Percentiles rank a stretch among this genome's conserved stretches.
phyloP scores from a whole-genome alignment of 2,113 vertebrate genomes.

The Vicugna pacos region DNA sequence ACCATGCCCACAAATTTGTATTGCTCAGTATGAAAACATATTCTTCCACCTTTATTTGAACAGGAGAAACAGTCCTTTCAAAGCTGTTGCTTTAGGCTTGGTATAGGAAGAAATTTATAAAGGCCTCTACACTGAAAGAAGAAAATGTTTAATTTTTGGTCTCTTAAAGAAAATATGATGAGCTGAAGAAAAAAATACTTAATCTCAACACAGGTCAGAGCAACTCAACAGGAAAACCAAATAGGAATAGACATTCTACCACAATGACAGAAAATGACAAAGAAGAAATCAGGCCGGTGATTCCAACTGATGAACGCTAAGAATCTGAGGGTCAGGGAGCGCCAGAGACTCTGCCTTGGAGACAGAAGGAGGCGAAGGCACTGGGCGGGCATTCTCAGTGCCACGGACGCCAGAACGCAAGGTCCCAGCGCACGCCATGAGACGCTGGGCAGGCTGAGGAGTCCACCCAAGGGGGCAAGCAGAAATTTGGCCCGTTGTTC shows the following conservation, averaged over 20 bases:
- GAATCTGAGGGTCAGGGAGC: accelerated
- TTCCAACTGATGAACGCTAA: neutral
- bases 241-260: neutral
- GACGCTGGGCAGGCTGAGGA: accelerated
- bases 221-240: neutral
- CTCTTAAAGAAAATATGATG: neutral
- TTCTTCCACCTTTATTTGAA: neutral
- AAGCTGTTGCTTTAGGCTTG: neutral
- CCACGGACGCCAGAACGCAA: accelerated
- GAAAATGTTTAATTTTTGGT: neutral
- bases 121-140: neutral
- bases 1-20: slow-evolving; percentile 2
- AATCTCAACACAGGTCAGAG: neutral
- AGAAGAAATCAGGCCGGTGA: neutral
- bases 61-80: neutral
- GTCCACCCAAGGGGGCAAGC: neutral
- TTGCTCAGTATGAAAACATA: slow-evolving; percentile 53
- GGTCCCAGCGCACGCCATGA: accelerated
- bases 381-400: accelerated
- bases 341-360: accelerated
- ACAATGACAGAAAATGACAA: neutral
- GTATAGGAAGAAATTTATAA: neutral
- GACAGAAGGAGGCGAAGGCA: neutral
- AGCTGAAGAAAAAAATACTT: neutral
- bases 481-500: neutral